These are phyloP conservation scores for Sebastolobus altivelis DNA, from an alignment of 2,797 vertebrate species.

Conservation along the genomic window DNA sequence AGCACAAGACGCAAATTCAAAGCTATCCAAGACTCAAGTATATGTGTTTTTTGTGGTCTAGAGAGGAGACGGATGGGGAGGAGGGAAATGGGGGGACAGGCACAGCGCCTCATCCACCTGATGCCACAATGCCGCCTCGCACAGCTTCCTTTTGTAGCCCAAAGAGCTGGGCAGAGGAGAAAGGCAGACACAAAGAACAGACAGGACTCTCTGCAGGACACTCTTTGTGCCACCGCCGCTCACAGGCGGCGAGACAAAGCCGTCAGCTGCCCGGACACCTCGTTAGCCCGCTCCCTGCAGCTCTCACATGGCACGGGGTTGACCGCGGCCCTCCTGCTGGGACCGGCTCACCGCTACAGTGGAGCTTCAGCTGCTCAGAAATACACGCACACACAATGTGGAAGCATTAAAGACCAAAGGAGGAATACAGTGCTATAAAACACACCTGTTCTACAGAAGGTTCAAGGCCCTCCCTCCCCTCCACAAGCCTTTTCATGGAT, in stretches of 20 bases:
- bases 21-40: slow-evolving; percentile 16
- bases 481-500: slow-evolving; percentile 67
- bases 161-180: slow-evolving; percentile 70
- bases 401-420: slow-evolving; percentile 53
- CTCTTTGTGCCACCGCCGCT: slow-evolving; percentile 72
- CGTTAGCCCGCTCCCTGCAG: slow-evolving; percentile 82
- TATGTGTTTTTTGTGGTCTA: slow-evolving; percentile 24
- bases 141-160: slow-evolving; percentile 67
- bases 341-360: slow-evolving; percentile 59
- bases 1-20: slow-evolving; percentile 6
- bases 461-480: slow-evolving; percentile 60
- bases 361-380: slow-evolving; percentile 50
- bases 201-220: slow-evolving; percentile 81
- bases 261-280: slow-evolving; percentile 82
- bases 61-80: slow-evolving; percentile 25
- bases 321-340: slow-evolving; percentile 68
- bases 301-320: slow-evolving; percentile 74
- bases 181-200: slow-evolving; percentile 82
- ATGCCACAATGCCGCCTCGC: slow-evolving; percentile 65
- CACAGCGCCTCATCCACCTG: slow-evolving; percentile 76
- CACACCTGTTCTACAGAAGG: slow-evolving; percentile 79
- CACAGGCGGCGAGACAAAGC: slow-evolving; percentile 76
- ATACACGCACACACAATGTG: slow-evolving; percentile 41
- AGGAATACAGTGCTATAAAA: slow-evolving; percentile 71
- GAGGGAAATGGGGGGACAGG: slow-evolving; percentile 32